Evolutionary conservation across 2,888 invertebrate species (phyloP).

Genomic region (Drosophila prolongata): DNA sequence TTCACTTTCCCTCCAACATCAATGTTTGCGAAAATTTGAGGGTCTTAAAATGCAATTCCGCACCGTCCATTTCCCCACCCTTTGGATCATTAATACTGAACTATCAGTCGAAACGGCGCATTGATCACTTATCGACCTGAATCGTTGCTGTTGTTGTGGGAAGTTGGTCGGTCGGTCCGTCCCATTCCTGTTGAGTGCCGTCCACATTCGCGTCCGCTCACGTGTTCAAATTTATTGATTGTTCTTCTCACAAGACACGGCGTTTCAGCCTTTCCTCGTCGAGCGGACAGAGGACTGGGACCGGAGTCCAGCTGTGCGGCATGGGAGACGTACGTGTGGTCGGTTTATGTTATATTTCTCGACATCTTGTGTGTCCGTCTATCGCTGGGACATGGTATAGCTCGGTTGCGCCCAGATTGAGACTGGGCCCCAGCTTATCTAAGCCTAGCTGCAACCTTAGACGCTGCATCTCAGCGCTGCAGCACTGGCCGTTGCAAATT

Average conservation of each 20-base stretch:
- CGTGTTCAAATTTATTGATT: constrained; percentile 85
- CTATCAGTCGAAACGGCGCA: constrained; percentile 74
- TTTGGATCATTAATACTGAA: constrained; percentile 45
- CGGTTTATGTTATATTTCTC: constrained; percentile 80
- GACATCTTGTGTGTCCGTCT: constrained; percentile 71
- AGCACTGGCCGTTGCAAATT: constrained; percentile 62
- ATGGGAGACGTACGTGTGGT: constrained; percentile 85
- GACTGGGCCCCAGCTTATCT: constrained; percentile 18
- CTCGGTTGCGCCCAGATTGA: constrained; percentile 4
- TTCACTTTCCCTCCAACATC: background rate
- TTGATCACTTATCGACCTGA: constrained; percentile 72
- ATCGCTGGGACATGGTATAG: constrained; percentile 14
- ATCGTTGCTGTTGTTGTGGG: constrained; percentile 47
- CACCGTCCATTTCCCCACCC: constrained; percentile 9
- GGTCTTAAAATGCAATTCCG: background rate
- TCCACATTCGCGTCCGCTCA: constrained; percentile 79
- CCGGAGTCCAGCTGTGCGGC: constrained; percentile 83
- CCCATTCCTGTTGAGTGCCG: constrained; percentile 22
- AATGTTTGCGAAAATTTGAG: too few relatives aligned
- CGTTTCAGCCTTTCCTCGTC: constrained; percentile 46
- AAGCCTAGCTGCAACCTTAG: constrained; percentile 67
- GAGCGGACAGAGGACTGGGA: constrained; percentile 31
- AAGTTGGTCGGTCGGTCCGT: constrained; percentile 17
- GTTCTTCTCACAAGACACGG: constrained; percentile 79
- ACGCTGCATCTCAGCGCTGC: constrained; percentile 35